phyloP scores from a whole-genome alignment of 2,113 vertebrate genomes.

The Oreochromis tanganicae region DNA sequence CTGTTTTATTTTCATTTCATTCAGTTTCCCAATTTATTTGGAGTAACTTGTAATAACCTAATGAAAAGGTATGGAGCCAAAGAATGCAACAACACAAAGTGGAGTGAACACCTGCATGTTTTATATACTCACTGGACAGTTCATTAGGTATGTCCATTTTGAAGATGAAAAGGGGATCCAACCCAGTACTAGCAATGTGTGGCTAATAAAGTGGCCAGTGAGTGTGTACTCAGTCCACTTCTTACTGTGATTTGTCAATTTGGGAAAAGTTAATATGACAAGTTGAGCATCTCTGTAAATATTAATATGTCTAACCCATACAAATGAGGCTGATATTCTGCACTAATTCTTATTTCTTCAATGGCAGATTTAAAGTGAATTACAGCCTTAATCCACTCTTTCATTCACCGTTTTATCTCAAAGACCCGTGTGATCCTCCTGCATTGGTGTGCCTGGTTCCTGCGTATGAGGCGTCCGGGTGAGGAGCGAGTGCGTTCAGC shows the following conservation, averaged over 20 bases:
- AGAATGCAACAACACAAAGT: not conserved
- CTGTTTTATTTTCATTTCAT: too few species aligned
- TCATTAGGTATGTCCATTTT: not conserved
- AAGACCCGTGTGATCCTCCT: constrained; percentile 89
- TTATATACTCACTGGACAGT: not conserved
- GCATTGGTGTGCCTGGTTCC: constrained; percentile 96
- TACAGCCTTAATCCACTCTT: not conserved
- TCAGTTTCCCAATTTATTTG: too few species aligned
- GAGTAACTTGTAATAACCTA: not conserved
- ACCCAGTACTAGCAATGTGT: not conserved
- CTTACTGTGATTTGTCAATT: not conserved
- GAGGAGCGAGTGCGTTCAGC: constrained; percentile 83
- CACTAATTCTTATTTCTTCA: not conserved
- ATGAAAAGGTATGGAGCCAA: not conserved
- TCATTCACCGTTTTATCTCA: not conserved
- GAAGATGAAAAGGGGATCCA: not conserved
- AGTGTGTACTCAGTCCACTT: not conserved
- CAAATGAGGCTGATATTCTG: not conserved
- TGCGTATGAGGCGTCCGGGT: constrained; percentile 90
- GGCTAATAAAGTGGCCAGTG: not conserved
- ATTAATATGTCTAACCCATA: not conserved
- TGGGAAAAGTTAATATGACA: not conserved
- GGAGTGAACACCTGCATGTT: not conserved
- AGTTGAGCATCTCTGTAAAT: not conserved
- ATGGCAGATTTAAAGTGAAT: not conserved